phyloP scores from a whole-genome alignment of 2,888 invertebrate species.

The Eugnorisma glareosa region DNA sequence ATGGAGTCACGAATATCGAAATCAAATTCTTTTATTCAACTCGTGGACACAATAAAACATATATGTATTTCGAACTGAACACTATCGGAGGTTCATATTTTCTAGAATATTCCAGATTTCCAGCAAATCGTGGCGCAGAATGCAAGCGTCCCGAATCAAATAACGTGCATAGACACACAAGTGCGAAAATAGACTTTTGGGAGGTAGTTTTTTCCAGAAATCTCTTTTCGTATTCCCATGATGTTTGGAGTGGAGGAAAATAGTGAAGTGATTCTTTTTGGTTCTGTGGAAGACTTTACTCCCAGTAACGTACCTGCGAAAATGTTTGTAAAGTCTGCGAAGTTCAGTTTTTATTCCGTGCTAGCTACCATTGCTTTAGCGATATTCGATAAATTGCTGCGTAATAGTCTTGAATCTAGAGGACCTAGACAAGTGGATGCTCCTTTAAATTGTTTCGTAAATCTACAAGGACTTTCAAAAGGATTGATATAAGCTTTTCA shows the following conservation, averaged over 20 bases:
- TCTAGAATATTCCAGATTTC: conserved; percentile 32
- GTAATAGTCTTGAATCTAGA: not conserved
- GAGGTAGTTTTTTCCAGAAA: conserved; percentile 44
- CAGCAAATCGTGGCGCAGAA: conserved; percentile 20
- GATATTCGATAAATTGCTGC: not conserved
- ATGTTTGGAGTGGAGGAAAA: conserved; percentile 32
- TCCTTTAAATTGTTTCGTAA: not conserved
- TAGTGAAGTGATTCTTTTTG: conserved; percentile 31
- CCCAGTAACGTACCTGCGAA: not conserved
- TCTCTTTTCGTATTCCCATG: conserved; percentile 44
- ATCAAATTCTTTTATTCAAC: conserved; percentile 64
- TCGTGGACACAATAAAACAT: conserved; percentile 47
- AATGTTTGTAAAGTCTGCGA: not conserved
- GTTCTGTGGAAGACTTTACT: not conserved
- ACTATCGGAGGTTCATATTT: conserved; percentile 53
- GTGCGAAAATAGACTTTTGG: conserved; percentile 52
- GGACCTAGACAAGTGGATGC: not conserved
- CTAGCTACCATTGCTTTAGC: not conserved
- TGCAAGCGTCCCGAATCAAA: conserved; percentile 50
- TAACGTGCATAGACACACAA: conserved; percentile 53
- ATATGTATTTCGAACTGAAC: conserved; percentile 36
- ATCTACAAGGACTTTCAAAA: not conserved
- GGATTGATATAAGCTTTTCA: not conserved
- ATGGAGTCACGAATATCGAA: conserved; percentile 55
- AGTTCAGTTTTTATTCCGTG: not conserved